Evolutionary conservation across 2,113 vertebrate species (phyloP).

Genomic region (Sorex araneus): DNA sequence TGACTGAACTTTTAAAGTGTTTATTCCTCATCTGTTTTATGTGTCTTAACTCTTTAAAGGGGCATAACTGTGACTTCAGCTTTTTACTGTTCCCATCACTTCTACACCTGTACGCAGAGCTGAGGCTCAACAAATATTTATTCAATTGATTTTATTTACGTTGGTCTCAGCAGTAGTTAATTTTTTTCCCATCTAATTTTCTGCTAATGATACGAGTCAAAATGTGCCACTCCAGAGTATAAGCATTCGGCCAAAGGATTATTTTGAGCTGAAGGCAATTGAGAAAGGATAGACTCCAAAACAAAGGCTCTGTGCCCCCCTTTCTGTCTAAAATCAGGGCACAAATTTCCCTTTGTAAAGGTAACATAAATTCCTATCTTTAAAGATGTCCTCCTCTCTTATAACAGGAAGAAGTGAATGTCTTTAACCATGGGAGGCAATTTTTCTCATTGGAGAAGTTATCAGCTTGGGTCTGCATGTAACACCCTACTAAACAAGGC

Average conservation of each 20-base stretch:
- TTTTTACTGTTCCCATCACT: neutral
- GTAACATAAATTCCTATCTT: neutral
- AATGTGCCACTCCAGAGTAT: neutral
- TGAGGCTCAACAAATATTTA: neutral
- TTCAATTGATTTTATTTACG: constrained; percentile 10
- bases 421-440: no score
- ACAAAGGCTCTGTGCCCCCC: neutral
- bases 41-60: constrained; percentile 4
- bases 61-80: neutral
- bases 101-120: neutral
- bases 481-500: neutral
- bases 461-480: neutral
- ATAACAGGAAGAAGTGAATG: no score
- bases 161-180: neutral
- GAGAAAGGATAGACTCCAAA: neutral
- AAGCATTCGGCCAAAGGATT: neutral
- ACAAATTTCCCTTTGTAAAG: constrained; percentile 7
- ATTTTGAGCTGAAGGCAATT: neutral
- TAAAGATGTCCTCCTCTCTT: no score
- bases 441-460: neutral
- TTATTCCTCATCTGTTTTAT: neutral
- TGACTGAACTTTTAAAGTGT: neutral
- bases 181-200: constrained; percentile 27
- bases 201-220: neutral
- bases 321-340: neutral